phyloP scores from a whole-genome alignment of 2,888 invertebrate genomes.

The Temnothorax unifasciatus region DNA sequence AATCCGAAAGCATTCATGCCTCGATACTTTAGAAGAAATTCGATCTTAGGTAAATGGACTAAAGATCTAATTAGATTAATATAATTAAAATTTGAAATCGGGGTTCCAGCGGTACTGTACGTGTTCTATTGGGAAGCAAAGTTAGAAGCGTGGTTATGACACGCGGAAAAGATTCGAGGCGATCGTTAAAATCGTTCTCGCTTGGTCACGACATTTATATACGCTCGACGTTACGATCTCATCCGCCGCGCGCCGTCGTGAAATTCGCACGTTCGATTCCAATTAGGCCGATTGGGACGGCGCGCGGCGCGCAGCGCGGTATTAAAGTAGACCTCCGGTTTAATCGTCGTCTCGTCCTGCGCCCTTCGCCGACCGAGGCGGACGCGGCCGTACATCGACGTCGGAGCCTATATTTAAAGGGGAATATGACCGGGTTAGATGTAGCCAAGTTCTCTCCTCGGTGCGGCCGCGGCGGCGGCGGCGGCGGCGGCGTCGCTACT shows the following conservation, averaged over 20 bases:
- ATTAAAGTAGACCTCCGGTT: constrained; percentile 68
- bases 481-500: constrained; percentile 8
- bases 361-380: constrained; percentile 20
- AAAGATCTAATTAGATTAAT: background rate
- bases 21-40: constrained; percentile 4
- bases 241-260: constrained; percentile 30
- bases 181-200: constrained; percentile 43
- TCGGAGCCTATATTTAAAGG: constrained; percentile 47
- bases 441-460: constrained; percentile 25
- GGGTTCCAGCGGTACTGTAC: background rate
- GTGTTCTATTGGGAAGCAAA: constrained; percentile 6
- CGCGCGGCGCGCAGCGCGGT: constrained; percentile 22
- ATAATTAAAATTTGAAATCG: constrained; percentile 1
- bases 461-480: background rate
- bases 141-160: constrained; percentile 32
- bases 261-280: constrained; percentile 72
- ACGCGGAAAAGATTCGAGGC: constrained; percentile 45
- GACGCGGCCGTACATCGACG: constrained; percentile 25
- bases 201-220: constrained; percentile 3
- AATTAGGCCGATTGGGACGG: constrained; percentile 72
- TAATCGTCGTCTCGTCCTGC: constrained; percentile 47
- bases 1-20: background rate
- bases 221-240: constrained; percentile 32
- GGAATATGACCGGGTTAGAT: constrained; percentile 58
- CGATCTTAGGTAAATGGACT: background rate